Base-by-base conservation (phyloP, 2,888 invertebrate genomes). In the Campoletis raptor region DNA sequence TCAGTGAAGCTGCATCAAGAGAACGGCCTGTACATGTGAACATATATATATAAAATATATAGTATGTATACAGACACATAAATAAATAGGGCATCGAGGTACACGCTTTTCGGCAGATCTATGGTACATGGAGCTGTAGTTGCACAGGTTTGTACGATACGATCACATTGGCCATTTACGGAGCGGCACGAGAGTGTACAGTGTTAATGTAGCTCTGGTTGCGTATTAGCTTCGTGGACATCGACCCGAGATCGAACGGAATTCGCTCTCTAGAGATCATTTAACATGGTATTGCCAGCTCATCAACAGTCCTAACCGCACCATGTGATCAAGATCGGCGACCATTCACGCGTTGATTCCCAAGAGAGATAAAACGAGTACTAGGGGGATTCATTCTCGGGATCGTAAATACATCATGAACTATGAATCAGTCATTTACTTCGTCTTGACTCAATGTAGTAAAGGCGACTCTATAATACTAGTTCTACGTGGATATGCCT, bases 1-100 rank as follows among this genome's bases (percentile, higher is more conserved):
- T 93, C 92, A 91, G 89, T 77, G 84, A 81, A 82, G 54, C 61
- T 85, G 54, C 69, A 67, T 86, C 82, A 57, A 78, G 84, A 42
- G 79, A 79, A 80, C 21, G 37, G n/a, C 36, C 21, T 30, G 12
- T 7, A 45, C 67, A 45, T 15, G 30, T 52, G 48, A 18, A 66
- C 52, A 64, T 9, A 69, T 48, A 42, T 4, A 30, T 61, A 61
- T 30, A 30, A 30, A 61, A 30, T 30, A 15, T 61, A 30, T 61
- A 61, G 61, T 15, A 5, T 15, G 15, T 30, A 30, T 24, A 48
- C 48, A 15, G 64, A 48, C 45, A 21, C 69, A 24, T 36, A 70
- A 40, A 40, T 18, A 45, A 69, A 48, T 74, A 45, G 52, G 40
- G 54, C n/a, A 52, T 21, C 52, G 61, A 36, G 18, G 78, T 24